Base-by-base conservation (phyloP, 2,888 invertebrate genomes). In the Orgyia antiqua region DNA sequence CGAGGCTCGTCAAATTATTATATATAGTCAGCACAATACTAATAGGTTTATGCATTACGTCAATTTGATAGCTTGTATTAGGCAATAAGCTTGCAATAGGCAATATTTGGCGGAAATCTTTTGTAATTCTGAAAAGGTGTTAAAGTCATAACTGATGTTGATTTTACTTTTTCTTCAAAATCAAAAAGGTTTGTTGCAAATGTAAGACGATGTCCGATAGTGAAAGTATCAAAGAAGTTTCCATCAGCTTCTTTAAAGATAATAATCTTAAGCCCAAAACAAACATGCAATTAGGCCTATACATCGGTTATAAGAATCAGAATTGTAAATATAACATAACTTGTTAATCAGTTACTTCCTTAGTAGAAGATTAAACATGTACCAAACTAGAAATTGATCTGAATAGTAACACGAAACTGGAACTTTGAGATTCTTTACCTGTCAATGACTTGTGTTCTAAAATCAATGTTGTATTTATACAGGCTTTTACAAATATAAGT, bases 261-360 rank as follows among this genome's bases (percentile, higher is more conserved):
- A 24, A 27, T 32, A 29, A 25, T 17, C 18, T 18, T 31, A 29
- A 36, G 15, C 24, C 25, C 15, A 39, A 40, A 42, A 31, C 39
- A 53, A 45, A 57, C 36, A 30, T 42, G 19, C 58, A 58, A 63
- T 62, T 59, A 56, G 50, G 58, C 49, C 51, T 49, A 56, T 48
- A 63, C 41, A 41, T 52, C 36, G 50, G 51, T 55, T 46, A 58
- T 57, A 50, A 70, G 70, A 70, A 67, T 72, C 73, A 68, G 62
- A 55, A 51, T 67, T 62, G 62, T 68, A 64, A 59, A 70, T 62
- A 68, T 67, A 70, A 64, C 61, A 48, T 58, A 63, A 68, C 64
- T 61, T 70, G 74, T 73, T 76, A 78, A 75, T 77, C 67, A 73
- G 65, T 42, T 41, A 67, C 68, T 74, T 78, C 77, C 75, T 70